A percentile compares a stretch with the other conserved stretches of the same genome.
phyloP scores from a whole-genome alignment of 2,888 invertebrate species.

The Lagria hirta region DNA sequence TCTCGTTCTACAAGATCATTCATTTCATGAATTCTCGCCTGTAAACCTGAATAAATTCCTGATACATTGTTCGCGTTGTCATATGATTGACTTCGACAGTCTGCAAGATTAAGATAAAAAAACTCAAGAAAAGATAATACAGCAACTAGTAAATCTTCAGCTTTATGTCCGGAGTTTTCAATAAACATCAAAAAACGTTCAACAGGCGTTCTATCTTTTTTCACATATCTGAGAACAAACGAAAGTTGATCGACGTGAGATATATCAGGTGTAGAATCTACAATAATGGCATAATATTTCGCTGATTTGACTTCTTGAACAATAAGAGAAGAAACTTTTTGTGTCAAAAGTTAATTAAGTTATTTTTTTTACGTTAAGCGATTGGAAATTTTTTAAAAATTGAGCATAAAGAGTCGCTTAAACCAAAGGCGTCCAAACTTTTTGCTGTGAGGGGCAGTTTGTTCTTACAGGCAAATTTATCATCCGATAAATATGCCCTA shows the following conservation, averaged over 20 bases:
- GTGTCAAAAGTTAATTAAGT: slow-evolving; percentile 37
- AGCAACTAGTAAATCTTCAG: slow-evolving; percentile 32
- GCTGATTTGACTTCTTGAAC: slow-evolving; percentile 28
- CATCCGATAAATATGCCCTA: no score
- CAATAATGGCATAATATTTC: slow-evolving; percentile 39
- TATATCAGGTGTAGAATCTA: slow-evolving; percentile 43
- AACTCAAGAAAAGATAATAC: slow-evolving; percentile 18
- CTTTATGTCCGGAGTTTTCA: slow-evolving; percentile 34
- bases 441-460: no score
- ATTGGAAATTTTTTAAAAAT: no score
- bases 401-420: no score
- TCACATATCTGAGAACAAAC: slow-evolving; percentile 39
- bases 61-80: slow-evolving; percentile 43
- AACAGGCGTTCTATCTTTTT: slow-evolving; percentile 24
- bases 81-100: slow-evolving; percentile 36
- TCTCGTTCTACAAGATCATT: slow-evolving; percentile 35
- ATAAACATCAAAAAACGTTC: slow-evolving; percentile 43
- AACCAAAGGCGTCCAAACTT: no score
- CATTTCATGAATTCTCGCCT: slow-evolving; percentile 37
- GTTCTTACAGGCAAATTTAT: no score
- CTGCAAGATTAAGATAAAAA: slow-evolving; percentile 28
- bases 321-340: slow-evolving; percentile 30
- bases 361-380: no score
- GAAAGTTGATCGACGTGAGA: slow-evolving; percentile 43
- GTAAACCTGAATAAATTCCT: slow-evolving; percentile 38